These are phyloP conservation scores for Hypena proboscidalis DNA, from an alignment of 2,888 invertebrate species.

Conservation along the genomic window DNA sequence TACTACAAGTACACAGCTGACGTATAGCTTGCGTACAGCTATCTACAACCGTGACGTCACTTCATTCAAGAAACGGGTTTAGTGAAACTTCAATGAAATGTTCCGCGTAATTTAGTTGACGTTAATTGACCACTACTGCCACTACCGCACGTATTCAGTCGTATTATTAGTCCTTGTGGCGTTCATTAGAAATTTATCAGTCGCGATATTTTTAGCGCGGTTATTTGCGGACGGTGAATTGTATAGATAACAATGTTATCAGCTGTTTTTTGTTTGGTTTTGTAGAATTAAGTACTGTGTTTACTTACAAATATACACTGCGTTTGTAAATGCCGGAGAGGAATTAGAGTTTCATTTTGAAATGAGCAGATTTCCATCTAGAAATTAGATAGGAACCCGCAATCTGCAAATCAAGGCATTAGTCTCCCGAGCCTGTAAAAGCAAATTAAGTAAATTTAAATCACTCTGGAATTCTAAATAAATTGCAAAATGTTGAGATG, in stretches of 20 bases:
- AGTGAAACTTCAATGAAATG: slow-evolving; percentile 62
- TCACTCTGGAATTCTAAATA: no score
- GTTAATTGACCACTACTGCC: slow-evolving; percentile 32
- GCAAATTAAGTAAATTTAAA: no score
- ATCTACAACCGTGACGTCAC: slow-evolving; percentile 72
- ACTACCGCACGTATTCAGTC: slow-evolving; percentile 7
- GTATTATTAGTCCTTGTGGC: slow-evolving; percentile 33
- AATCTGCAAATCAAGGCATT: no score
- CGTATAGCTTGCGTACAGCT: slow-evolving; percentile 39
- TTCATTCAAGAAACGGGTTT: slow-evolving; percentile 71
- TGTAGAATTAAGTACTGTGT: no score
- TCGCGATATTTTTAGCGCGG: slow-evolving; percentile 19
- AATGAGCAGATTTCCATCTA: no score
- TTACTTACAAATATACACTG: no score
- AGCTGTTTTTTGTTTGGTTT: no score
- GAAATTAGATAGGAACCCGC: no score
- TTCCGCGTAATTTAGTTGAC: slow-evolving; percentile 40
- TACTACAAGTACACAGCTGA: slow-evolving; percentile 50
- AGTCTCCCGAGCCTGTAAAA: no score
- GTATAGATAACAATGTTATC: slow-evolving; percentile 4
- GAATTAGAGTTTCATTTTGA: no score
- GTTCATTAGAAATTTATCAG: slow-evolving; percentile 24
- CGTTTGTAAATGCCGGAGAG: no score
- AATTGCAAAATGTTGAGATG: no score
- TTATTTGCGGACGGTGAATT: slow-evolving; percentile 13